Evolutionary conservation across 2,113 vertebrate species (phyloP).

Genomic region (Atractosteus spatula): DNA sequence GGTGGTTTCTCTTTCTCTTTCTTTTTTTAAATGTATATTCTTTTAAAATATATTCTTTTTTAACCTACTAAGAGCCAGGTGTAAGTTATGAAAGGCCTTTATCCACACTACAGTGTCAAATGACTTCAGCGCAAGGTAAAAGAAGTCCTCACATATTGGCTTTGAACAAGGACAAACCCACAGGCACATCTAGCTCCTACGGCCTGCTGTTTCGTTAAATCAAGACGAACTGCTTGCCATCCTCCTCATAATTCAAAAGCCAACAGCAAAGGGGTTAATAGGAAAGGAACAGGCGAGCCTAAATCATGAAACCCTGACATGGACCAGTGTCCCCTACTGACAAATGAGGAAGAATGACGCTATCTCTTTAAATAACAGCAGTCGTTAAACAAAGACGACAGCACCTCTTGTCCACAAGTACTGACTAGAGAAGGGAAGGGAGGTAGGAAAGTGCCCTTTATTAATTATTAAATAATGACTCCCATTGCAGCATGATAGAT

Average conservation of each 20-base stretch:
- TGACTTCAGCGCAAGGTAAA: too few species aligned
- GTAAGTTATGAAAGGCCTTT: too few species aligned
- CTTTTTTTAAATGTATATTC: too few species aligned
- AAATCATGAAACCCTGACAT: constrained; percentile 50
- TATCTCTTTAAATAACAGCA: constrained; percentile 58
- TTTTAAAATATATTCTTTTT: too few species aligned
- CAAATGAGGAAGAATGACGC: constrained; percentile 45
- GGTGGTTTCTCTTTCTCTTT: too few species aligned
- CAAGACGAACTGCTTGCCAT: constrained; percentile 11
- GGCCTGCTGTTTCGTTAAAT: constrained; percentile 20
- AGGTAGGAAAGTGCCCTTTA: constrained; percentile 65
- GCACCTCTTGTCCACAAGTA: constrained; percentile 14
- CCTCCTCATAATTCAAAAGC: constrained; percentile 29
- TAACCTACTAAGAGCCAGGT: too few species aligned
- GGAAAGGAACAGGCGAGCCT: constrained; percentile 31
- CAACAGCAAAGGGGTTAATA: constrained; percentile 45
- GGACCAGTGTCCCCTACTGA: constrained; percentile 39
- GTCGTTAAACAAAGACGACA: constrained; percentile 23
- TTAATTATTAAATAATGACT: constrained; percentile 79
- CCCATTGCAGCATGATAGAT: constrained; percentile 55
- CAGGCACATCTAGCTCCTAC: neutral
- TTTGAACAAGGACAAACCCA: too few species aligned
- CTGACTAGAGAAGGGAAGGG: constrained; percentile 35
- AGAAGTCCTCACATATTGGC: too few species aligned
- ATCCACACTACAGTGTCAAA: too few species aligned